Evolutionary conservation across 1,140 invertebrate species (phyloP).

Genomic region (Magallana ariakensis): DNA sequence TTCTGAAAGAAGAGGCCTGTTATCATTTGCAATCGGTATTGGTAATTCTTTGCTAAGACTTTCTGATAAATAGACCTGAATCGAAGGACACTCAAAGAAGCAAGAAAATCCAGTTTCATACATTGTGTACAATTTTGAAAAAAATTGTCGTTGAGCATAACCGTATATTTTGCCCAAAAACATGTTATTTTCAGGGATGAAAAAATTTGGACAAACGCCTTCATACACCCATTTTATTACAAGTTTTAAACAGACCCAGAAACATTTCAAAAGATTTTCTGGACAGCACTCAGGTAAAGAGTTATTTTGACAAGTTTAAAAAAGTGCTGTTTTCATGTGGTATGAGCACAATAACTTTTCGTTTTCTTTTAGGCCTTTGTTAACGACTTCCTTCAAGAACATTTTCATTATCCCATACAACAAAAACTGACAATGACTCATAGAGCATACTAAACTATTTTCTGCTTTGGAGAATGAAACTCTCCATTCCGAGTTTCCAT

Average conservation of each 20-base stretch:
- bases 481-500: conserved; percentile 7
- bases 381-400: conserved; percentile 14
- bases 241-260: conserved; percentile 42
- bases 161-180: conserved; percentile 18
- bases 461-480: conserved; percentile 41
- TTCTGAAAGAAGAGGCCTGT: neutral
- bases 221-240: conserved; percentile 23
- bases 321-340: conserved; percentile 41
- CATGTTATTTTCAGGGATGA: conserved; percentile 46
- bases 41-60: neutral
- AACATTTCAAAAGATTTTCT: neutral
- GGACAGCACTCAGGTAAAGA: neutral
- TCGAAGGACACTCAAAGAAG: neutral
- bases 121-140: neutral
- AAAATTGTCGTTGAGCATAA: neutral
- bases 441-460: conserved; percentile 35
- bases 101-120: neutral
- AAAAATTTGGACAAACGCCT: conserved; percentile 35
- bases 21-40: neutral
- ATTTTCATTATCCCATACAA: conserved; percentile 43
- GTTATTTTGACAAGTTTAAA: neutral
- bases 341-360: conserved; percentile 34
- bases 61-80: neutral
- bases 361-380: neutral
- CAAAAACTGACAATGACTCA: conserved; percentile 41